Evolutionary conservation across 2,113 vertebrate species (phyloP).

Genomic region (Rhinopomastus cyanomelas): DNA sequence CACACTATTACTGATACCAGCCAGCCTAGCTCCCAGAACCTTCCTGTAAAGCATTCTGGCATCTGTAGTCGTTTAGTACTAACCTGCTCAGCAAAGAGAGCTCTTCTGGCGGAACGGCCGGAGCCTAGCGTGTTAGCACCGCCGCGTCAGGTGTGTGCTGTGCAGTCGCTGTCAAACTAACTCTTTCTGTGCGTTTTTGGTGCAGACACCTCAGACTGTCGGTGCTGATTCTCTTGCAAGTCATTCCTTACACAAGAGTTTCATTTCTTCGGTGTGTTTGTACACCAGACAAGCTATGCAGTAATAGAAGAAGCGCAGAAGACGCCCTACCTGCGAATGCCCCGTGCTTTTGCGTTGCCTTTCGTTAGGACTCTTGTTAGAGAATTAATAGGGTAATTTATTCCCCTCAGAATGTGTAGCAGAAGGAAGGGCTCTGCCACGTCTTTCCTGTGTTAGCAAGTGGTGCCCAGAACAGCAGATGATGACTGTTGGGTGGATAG

Average conservation of each 20-base stretch:
- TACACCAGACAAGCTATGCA: neutral
- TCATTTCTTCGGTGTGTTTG: neutral
- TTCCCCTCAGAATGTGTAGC: slow-evolving; percentile 30
- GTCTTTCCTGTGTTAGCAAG: slow-evolving; percentile 39
- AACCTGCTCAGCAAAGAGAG: neutral
- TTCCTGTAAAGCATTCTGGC: neutral
- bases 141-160: neutral
- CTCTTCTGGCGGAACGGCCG: neutral
- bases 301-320: neutral
- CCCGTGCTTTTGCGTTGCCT: slow-evolving; percentile 1
- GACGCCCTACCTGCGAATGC: neutral
- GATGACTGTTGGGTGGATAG: slow-evolving; percentile 42
- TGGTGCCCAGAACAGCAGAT: neutral
- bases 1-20: too few relatives aligned
- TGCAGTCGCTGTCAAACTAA: neutral
- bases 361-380: slow-evolving; percentile 40
- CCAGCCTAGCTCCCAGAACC: neutral
- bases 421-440: neutral
- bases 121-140: neutral
- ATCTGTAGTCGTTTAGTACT: neutral
- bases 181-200: neutral
- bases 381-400: slow-evolving; percentile 36
- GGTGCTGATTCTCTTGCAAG: neutral
- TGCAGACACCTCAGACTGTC: neutral
- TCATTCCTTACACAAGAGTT: neutral